Conservation (phyloP, 2,113 vertebrate genomes). For the Himantopus leucocephalus region DNA sequence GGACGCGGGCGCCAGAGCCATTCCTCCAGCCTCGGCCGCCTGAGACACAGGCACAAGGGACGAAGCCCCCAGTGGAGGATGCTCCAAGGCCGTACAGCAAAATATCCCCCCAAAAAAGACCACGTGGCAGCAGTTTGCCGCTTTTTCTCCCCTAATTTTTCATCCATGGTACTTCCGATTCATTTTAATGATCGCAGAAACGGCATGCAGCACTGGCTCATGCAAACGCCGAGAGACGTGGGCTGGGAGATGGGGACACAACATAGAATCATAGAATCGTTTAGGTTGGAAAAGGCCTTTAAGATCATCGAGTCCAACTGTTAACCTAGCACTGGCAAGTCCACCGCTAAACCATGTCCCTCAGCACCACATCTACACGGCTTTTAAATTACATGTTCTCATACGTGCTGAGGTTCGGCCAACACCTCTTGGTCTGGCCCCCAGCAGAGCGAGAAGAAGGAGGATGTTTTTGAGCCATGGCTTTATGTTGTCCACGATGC, state of each 20-base stretch:
- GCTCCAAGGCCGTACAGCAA: accelerated
- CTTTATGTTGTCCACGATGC: background rate
- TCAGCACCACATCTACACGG: background rate
- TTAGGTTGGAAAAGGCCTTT: background rate
- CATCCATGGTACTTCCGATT: accelerated
- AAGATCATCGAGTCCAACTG: background rate
- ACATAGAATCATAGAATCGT: background rate
- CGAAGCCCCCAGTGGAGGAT: accelerated
- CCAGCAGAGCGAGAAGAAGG: accelerated
- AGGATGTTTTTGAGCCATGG: background rate
- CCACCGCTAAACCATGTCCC: background rate
- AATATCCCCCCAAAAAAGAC: background rate
- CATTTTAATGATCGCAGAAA: background rate
- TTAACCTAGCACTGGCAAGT: background rate
- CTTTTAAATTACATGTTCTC: background rate
- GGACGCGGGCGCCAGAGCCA: background rate
- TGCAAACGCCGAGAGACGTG: background rate
- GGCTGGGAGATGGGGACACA: background rate
- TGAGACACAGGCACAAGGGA: accelerated
- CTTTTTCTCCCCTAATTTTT: background rate
- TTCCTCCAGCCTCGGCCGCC: background rate
- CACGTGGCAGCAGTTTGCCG: accelerated
- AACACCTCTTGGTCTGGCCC: too few species aligned
- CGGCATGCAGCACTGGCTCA: accelerated
- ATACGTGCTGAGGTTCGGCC: accelerated